phyloP scores from a whole-genome alignment of 2,888 invertebrate genomes.

The Oeneis ivallda region DNA sequence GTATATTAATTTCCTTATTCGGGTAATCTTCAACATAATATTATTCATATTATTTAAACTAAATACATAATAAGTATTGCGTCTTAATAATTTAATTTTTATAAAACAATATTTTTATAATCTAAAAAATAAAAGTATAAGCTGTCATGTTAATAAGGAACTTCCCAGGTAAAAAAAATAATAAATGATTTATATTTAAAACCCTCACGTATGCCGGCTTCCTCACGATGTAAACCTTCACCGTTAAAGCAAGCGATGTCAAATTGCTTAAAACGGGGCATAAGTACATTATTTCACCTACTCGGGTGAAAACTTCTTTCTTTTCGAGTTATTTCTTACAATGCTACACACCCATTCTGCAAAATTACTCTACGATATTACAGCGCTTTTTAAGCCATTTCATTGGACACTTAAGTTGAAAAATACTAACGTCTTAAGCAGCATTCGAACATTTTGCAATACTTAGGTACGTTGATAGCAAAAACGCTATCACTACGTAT shows the following conservation, averaged over 20 bases:
- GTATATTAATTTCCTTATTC: neutral
- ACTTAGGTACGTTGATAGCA: constrained; percentile 20
- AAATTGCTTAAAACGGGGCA: too few relatives aligned
- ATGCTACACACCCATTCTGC: neutral
- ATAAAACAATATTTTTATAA: too few relatives aligned
- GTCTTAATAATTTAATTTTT: too few relatives aligned
- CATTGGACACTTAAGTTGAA: constrained; percentile 16
- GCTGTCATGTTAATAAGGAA: too few relatives aligned
- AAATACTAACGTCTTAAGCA: constrained; percentile 22
- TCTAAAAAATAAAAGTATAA: too few relatives aligned
- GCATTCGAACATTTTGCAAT: constrained; percentile 11
- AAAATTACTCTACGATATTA: constrained; percentile 3
- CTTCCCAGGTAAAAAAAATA: too few relatives aligned
- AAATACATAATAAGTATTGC: too few relatives aligned
- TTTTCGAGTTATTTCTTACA: neutral
- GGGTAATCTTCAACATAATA: neutral
- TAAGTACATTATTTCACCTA: neutral
- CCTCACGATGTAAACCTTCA: too few relatives aligned
- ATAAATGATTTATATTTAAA: too few relatives aligned
- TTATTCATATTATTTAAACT: too few relatives aligned
- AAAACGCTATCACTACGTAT: constrained; percentile 61
- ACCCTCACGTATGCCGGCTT: too few relatives aligned
- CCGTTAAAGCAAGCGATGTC: too few relatives aligned
- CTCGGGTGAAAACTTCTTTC: neutral
- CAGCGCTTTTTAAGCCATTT: constrained; percentile 16